phyloP scores from a whole-genome alignment of 2,113 vertebrate species.

The Lophotis ruficrista region DNA sequence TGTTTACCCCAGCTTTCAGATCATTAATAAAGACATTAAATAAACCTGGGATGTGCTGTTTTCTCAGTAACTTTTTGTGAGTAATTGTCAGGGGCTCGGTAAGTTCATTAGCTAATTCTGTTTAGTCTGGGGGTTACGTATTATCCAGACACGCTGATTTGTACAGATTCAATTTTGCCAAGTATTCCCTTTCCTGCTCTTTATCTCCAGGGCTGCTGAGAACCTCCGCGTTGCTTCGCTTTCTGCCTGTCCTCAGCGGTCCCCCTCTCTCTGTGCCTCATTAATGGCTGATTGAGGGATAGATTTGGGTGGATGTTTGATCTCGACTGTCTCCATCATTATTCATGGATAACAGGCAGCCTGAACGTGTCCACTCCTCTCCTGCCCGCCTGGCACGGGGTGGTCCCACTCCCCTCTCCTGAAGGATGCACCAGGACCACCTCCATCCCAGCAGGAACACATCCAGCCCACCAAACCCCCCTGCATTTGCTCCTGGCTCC shows the following conservation, averaged over 20 bases:
- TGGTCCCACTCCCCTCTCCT: background rate
- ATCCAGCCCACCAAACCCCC: background rate
- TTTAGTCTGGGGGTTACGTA: conserved; percentile 48
- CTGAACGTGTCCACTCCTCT: background rate
- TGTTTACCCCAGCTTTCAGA: conserved; percentile 73
- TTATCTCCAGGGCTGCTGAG: background rate
- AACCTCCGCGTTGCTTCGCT: background rate
- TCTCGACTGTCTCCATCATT: fast-evolving
- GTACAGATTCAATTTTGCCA: conserved; percentile 26
- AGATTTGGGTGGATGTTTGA: background rate
- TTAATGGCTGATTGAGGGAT: background rate
- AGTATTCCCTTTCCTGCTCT: conserved; percentile 24
- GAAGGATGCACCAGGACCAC: background rate
- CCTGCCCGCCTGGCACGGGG: background rate
- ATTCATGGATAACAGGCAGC: background rate
- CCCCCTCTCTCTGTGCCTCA: background rate
- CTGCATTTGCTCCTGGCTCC: background rate
- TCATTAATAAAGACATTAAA: conserved; percentile 76
- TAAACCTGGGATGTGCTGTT: conserved; percentile 19
- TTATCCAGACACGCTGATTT: conserved; percentile 13
- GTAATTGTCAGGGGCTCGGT: conserved; percentile 19
- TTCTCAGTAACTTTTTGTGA: conserved; percentile 52
- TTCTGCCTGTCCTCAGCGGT: background rate
- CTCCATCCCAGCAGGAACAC: background rate
- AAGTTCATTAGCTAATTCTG: conserved; percentile 65